These are phyloP conservation scores for Willisornis vidua DNA, from an alignment of 2,113 vertebrate species.

Conservation along the genomic window DNA sequence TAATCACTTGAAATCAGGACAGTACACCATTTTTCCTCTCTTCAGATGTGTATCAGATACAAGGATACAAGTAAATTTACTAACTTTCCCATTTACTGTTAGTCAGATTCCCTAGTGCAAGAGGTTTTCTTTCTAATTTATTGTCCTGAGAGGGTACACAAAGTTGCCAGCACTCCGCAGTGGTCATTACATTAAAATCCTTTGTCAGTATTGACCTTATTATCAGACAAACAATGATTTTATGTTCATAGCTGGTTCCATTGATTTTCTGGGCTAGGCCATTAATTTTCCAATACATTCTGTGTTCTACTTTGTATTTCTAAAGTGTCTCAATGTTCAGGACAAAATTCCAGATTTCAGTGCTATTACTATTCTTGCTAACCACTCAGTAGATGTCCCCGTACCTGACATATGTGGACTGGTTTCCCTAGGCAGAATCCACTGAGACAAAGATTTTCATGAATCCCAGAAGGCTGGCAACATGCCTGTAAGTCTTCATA, in stretches of 20 bases:
- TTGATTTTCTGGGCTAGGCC: background rate
- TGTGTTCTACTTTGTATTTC: background rate
- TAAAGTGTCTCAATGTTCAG: background rate
- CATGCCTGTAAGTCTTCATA: background rate
- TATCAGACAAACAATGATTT: background rate
- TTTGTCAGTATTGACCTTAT: background rate
- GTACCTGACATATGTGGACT: background rate
- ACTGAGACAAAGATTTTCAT: background rate
- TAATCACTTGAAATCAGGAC: background rate
- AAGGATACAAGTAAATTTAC: background rate
- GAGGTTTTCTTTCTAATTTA: background rate
- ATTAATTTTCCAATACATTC: background rate
- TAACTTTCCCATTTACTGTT: background rate
- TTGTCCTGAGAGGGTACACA: accelerated
- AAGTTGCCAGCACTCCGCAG: background rate
- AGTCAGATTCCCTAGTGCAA: background rate
- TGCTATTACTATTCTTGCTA: background rate
- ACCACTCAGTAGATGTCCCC: background rate
- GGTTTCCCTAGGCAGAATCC: background rate
- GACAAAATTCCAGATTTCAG: background rate
- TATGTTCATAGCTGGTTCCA: background rate
- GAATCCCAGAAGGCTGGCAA: background rate
- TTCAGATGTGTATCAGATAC: background rate
- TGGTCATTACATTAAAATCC: background rate
- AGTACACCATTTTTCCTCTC: background rate